These are phyloP conservation scores for Deroplatys truncata DNA, from an alignment of 2,888 invertebrate species.

Conservation along the genomic window DNA sequence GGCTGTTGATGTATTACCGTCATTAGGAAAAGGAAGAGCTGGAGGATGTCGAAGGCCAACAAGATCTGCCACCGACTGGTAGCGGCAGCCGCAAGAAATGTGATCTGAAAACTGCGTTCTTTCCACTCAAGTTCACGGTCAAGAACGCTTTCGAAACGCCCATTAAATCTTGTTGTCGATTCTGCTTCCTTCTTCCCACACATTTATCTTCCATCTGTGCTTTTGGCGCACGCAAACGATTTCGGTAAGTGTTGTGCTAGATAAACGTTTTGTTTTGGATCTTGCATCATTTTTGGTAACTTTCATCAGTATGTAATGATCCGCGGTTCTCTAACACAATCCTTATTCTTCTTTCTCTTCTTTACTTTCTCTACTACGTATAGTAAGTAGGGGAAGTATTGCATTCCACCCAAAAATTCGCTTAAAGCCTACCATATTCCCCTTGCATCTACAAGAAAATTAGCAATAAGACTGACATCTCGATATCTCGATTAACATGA, in stretches of 20 bases:
- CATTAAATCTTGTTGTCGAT: background rate
- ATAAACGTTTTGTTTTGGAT: background rate
- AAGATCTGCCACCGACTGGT: background rate
- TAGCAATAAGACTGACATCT: too few relatives aligned
- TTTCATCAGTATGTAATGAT: too few relatives aligned
- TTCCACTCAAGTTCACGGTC: background rate
- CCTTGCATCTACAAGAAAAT: too few relatives aligned
- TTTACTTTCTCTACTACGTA: too few relatives aligned
- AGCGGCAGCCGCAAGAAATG: background rate
- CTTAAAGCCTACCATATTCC: too few relatives aligned
- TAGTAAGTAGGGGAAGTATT: too few relatives aligned
- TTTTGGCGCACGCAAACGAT: background rate
- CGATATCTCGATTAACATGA: too few relatives aligned
- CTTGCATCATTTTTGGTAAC: too few relatives aligned
- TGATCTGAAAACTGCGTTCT: background rate
- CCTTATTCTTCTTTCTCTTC: too few relatives aligned
- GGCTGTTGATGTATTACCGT: background rate
- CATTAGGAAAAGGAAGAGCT: background rate
- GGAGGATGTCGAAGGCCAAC: background rate
- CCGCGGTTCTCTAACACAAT: too few relatives aligned
- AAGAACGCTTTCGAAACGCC: background rate
- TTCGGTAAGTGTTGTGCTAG: background rate
- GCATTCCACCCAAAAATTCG: too few relatives aligned
- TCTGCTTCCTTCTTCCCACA: background rate
- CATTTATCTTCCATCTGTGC: background rate